Conservation (phyloP, 1,140 invertebrate species). For the Pogonomyrmex californicus region DNA sequence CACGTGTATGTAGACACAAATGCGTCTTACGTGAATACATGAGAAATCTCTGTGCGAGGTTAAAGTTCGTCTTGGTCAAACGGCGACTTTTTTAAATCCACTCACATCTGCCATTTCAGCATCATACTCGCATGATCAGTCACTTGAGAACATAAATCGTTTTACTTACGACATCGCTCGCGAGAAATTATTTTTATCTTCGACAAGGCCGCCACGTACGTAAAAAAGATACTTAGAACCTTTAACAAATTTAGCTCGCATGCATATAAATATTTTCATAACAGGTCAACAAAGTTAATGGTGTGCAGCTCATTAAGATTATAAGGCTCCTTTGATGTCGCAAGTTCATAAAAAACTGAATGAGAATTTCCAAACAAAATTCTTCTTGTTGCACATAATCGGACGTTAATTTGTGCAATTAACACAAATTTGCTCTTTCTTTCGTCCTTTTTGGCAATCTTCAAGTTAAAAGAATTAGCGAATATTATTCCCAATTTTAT, state of each 20-base stretch:
- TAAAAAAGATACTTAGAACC: conserved; percentile 45
- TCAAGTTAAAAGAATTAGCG: conserved; percentile 35
- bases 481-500: conserved; percentile 75
- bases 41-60: conserved; percentile 45
- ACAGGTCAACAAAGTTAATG: conserved; percentile 23
- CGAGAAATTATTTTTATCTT: conserved; percentile 48
- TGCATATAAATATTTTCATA: conserved; percentile 44
- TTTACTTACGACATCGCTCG: conserved; percentile 4
- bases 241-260: conserved; percentile 19
- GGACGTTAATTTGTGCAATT: conserved; percentile 1
- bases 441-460: not conserved
- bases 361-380: not conserved
- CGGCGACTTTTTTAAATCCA: conserved; percentile 23
- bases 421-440: too few relatives aligned
- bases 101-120: conserved; percentile 10
- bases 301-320: not conserved
- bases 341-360: conserved; percentile 1
- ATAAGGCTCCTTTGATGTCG: not conserved
- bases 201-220: conserved; percentile 8
- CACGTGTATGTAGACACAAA: not conserved
- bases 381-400: not conserved
- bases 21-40: not conserved
- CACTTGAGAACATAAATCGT: conserved; percentile 32
- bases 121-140: conserved; percentile 27
- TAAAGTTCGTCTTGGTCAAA: conserved; percentile 59